Base-by-base conservation (phyloP, 64 coral and sea anemone species). In the Montipora capricornis region DNA sequence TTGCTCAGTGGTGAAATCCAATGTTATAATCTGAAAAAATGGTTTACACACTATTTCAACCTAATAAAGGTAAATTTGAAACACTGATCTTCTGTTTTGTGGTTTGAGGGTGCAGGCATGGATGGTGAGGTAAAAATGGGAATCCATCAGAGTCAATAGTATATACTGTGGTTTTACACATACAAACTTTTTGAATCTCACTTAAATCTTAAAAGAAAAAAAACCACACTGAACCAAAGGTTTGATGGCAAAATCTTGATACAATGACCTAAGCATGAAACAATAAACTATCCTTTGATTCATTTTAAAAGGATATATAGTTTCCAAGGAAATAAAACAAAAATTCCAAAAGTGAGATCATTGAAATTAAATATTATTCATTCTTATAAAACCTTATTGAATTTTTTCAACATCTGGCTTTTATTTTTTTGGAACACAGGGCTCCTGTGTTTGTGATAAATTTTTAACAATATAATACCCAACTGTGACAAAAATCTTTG, bases 321-420 rank as follows among this genome's bases (percentile, higher is more conserved):
- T 48, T 47, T 68, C 68, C 37, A 19, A 70, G 3, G 15, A 70
- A 86, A 7, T 8, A 22, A 8, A 67, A 3, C 61, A 4, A 17
- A 50, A 86, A 69, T 71, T 3, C 47, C 64, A 20, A 69, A 50
- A 6, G 46, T n/a, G 19, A 49, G 46, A 20, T 73, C 22, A 86
- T 49, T 70, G 67, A 51, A 71, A 71, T 61, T 86, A 49, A 51
- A 71, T 37, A 37, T 37, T 37, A 71, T 61, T 86, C 68, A 14
- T 73, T 73, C 44, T 86, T 47, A 90, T 71, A 83, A 53, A 16
- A 84, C 9, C 61, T 53, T 90, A 71, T 90, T 90, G 88, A 85
- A 71, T 90, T 90, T 82, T 74, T 48, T 22, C 80, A 86, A 78
- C 93, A 95, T 89, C 89, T 95, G 93, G 93, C 89, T 95, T 70